Percentiles rank a stretch among this genome's conserved stretches.
Conservation (phyloP, 2,113 vertebrate genomes). For the Antigone vipio region DNA sequence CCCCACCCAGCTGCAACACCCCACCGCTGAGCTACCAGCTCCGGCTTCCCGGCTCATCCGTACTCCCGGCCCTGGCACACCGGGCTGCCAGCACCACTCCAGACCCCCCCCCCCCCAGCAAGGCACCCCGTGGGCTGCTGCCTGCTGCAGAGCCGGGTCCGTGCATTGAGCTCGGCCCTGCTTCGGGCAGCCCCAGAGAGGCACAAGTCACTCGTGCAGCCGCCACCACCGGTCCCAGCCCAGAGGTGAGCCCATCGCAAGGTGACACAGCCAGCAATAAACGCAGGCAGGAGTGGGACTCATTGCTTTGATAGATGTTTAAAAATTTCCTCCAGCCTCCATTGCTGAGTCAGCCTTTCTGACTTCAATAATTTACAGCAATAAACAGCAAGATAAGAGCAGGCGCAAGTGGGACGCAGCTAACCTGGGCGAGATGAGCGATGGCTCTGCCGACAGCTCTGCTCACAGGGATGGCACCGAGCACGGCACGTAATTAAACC, state of each 20-base stretch:
- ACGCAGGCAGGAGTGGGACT: background rate
- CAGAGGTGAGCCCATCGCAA: fast-evolving
- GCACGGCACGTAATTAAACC: background rate
- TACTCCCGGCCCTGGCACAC: fast-evolving
- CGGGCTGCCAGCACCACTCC: fast-evolving
- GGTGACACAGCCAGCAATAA: background rate
- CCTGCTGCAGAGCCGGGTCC: background rate
- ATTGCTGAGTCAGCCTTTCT: conserved; percentile 19
- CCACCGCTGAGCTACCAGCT: fast-evolving
- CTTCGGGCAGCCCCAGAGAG: background rate
- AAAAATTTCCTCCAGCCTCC: background rate
- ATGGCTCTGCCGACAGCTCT: background rate
- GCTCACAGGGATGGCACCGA: background rate
- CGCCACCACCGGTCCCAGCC: fast-evolving
- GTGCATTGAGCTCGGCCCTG: fast-evolving
- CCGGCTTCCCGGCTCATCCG: background rate
- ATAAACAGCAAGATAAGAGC: background rate
- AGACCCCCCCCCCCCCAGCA: background rate
- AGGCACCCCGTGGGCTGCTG: fast-evolving
- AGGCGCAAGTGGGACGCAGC: background rate
- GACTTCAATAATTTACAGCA: background rate
- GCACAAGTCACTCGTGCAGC: fast-evolving
- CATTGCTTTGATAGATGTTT: background rate
- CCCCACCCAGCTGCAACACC: background rate
- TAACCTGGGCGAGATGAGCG: background rate